Percentiles rank a stretch among this genome's conserved stretches.
Conservation (phyloP, 2,888 invertebrate species). For the Thalpophila matura region DNA sequence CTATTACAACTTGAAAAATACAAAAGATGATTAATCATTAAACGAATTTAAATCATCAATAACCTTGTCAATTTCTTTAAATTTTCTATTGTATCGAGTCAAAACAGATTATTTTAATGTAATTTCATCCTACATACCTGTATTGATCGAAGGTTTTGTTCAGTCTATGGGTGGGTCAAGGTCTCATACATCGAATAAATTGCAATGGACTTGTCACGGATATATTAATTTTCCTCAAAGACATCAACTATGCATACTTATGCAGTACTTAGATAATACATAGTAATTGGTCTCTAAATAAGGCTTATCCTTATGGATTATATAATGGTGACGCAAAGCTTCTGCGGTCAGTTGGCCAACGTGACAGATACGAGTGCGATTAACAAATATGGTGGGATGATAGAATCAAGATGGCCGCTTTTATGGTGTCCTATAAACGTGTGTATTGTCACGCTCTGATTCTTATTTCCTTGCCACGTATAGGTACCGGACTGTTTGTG, state of each 20-base stretch:
- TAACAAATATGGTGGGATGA: slow-evolving; percentile 25
- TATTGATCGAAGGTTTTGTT: slow-evolving; percentile 44
- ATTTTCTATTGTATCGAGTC: slow-evolving; percentile 52
- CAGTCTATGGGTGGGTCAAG: slow-evolving; percentile 52
- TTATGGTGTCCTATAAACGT: slow-evolving; percentile 48
- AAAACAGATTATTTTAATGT: slow-evolving; percentile 25
- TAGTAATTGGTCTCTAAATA: slow-evolving; percentile 45
- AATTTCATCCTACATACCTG: slow-evolving; percentile 51
- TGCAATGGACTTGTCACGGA: slow-evolving; percentile 23
- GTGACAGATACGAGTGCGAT: slow-evolving; percentile 17
- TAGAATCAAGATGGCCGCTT: slow-evolving; percentile 36
- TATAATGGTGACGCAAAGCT: slow-evolving; percentile 39
- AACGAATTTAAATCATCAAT: slow-evolving; percentile 30
- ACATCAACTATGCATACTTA: slow-evolving; percentile 34
- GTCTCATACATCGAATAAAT: slow-evolving; percentile 32
- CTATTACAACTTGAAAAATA: slow-evolving; percentile 14
- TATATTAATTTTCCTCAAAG: slow-evolving; percentile 52
- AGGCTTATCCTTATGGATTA: slow-evolving; percentile 44
- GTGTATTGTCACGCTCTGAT: slow-evolving; percentile 48
- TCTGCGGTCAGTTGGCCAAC: slow-evolving; percentile 20
- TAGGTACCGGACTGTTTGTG: slow-evolving; percentile 1
- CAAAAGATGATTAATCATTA: slow-evolving; percentile 37
- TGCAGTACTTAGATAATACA: slow-evolving; percentile 36
- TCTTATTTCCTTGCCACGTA: slow-evolving; percentile 36
- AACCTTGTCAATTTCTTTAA: slow-evolving; percentile 39